phyloP scores from a whole-genome alignment of 2,113 vertebrate species.

The Silurus meridionalis region DNA sequence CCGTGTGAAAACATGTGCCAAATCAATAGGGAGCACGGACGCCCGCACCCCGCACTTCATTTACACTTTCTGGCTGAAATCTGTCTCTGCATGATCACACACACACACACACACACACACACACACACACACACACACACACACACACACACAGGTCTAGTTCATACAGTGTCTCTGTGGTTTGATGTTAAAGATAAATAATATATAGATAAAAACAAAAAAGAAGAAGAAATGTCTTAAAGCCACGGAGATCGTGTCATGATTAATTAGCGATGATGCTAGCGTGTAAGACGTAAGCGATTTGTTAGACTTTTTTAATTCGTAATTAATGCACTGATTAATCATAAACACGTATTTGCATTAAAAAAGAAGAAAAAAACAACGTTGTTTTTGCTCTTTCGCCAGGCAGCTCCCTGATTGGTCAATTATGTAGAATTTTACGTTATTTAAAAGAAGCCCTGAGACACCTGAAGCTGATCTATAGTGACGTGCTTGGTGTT shows the following conservation, averaged over 20 bases:
- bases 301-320: slow-evolving; percentile 38
- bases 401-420: background rate
- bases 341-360: slow-evolving; percentile 29
- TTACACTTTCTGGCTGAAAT: slow-evolving; percentile 73
- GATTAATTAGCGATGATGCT: slow-evolving; percentile 38
- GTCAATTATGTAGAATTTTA: slow-evolving; percentile 19
- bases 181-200: background rate
- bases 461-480: slow-evolving; percentile 18
- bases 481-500: background rate
- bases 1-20: slow-evolving; percentile 50
- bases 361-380: too few species aligned
- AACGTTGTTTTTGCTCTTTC: background rate
- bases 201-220: background rate
- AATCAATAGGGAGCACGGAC: slow-evolving; percentile 79
- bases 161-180: background rate
- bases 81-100: slow-evolving; percentile 28
- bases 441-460: slow-evolving; percentile 31
- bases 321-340: slow-evolving; percentile 35
- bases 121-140: slow-evolving; percentile 9
- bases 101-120: slow-evolving; percentile 1
- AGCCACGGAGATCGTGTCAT: background rate
- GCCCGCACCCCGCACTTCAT: slow-evolving; percentile 72
- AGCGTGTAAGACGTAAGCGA: background rate
- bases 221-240: background rate
- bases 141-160: background rate